Percentiles rank a stretch among this genome's conserved stretches.
Conservation (phyloP, 2,113 vertebrate genomes). For the Plecturocebus donacophilus region DNA sequence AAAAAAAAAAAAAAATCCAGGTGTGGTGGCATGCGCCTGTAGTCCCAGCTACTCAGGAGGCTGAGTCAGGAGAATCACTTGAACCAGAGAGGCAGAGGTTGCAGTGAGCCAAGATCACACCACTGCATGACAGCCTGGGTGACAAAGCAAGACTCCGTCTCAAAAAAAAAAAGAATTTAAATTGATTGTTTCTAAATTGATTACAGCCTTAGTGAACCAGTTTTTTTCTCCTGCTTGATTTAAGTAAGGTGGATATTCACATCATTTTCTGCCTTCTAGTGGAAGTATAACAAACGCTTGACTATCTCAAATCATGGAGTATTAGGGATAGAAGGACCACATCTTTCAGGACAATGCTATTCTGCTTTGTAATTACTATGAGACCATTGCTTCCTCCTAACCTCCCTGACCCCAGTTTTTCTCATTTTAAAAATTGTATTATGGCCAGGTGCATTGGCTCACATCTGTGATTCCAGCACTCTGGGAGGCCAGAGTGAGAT, state of each 20-base stretch:
- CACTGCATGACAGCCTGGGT: not conserved
- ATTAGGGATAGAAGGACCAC: not conserved
- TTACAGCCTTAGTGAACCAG: not conserved
- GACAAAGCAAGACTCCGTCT: not conserved
- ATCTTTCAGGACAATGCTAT: not conserved
- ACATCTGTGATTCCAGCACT: too few relatives aligned
- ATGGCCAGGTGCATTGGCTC: too few relatives aligned
- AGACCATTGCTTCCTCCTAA: not conserved
- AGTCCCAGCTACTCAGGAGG: not conserved
- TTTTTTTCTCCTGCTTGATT: not conserved
- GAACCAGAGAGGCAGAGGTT: not conserved
- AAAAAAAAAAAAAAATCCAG: too few relatives aligned
- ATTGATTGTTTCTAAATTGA: not conserved
- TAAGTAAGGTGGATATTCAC: not conserved
- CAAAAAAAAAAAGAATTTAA: slow-evolving; percentile 11
- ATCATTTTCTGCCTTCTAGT: not conserved
- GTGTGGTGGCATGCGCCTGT: not conserved
- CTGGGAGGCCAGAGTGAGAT: too few relatives aligned
- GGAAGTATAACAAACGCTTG: not conserved
- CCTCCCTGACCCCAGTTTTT: not conserved
- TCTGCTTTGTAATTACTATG: not conserved
- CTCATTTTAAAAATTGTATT: slow-evolving; percentile 1
- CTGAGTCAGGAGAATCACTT: not conserved
- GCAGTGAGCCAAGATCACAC: not conserved
- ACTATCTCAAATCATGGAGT: not conserved